These are phyloP conservation scores for Halcyon leucocephala DNA, from an alignment of 2,797 vertebrate genomes.

Conservation along the genomic window DNA sequence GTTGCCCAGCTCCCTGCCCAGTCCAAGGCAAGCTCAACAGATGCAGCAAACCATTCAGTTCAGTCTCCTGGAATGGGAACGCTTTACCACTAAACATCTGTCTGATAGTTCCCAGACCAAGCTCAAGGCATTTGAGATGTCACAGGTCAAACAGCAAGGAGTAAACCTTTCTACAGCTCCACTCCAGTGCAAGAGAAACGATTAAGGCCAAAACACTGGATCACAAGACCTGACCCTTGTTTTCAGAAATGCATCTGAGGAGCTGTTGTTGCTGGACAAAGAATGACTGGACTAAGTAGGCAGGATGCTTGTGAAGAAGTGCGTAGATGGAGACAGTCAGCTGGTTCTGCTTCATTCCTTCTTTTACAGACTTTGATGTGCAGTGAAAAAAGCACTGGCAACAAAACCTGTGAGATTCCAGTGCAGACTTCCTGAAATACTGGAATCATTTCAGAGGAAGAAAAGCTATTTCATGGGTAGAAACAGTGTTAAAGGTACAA, in stretches of 20 bases:
- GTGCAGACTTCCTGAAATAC: not conserved
- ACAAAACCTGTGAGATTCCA: not conserved
- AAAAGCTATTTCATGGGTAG: not conserved
- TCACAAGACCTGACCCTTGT: not conserved
- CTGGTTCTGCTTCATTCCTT: conserved; percentile 10
- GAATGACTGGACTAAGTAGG: not conserved
- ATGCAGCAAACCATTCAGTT: not conserved
- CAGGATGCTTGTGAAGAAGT: not conserved
- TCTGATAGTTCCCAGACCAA: not conserved
- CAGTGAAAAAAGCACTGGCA: not conserved
- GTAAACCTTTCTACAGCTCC: not conserved
- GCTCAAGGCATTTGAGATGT: not conserved
- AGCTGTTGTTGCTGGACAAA: not conserved
- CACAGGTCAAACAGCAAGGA: not conserved
- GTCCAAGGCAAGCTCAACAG: not conserved
- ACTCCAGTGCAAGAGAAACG: not conserved
- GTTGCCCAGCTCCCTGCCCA: not conserved
- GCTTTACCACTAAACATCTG: not conserved
- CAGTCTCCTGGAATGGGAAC: not conserved
- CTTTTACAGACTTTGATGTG: not conserved
- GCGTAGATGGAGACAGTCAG: not conserved
- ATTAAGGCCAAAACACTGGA: not conserved
- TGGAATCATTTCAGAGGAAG: not conserved
- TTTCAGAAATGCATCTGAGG: not conserved
- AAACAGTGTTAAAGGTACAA: not conserved